Conservation (phyloP, 2,113 vertebrate genomes). For the Felis catus region F.catus_Fca126_mat1.0 CM031419.1:161099501-161100000, state of each 20-base stretch:
- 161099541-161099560: not conserved
- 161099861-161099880: not conserved
- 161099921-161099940: not conserved
- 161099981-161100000: not conserved
- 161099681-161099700: not conserved
- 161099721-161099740: not conserved
- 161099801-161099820: not conserved
- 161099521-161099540: not conserved
- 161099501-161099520: not conserved
- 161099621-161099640: constrained; percentile 15
- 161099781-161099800: not conserved
- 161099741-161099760: constrained; percentile 1
- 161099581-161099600: not conserved
- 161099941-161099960: not conserved
- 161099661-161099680: not conserved
- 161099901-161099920: not conserved
- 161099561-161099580: not conserved
- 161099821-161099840: not conserved
- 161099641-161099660: not conserved
- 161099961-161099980: not conserved
- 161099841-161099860: not conserved
- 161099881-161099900: not conserved
- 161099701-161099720: not conserved
- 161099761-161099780: not conserved
- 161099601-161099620: not conserved